phyloP scores from a whole-genome alignment of 2,888 invertebrate genomes.

The Drosophila gaucha region DNA sequence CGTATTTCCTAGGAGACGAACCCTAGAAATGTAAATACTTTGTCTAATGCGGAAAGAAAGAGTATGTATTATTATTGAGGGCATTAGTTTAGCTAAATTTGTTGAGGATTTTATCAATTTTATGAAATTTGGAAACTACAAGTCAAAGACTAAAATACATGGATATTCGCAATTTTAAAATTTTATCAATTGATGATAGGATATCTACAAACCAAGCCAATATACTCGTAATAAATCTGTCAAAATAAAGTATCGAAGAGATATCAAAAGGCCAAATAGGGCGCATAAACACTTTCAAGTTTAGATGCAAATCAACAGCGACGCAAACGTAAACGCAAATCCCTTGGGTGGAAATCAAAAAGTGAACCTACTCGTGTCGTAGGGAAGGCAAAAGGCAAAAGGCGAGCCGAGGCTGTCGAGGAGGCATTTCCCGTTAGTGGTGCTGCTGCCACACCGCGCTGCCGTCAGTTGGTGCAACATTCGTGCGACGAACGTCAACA shows the following conservation, averaged over 20 bases:
- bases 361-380: slow-evolving; percentile 18
- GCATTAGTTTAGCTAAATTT: too few species aligned
- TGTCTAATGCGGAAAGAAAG: too few species aligned
- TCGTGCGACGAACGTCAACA: slow-evolving; percentile 73
- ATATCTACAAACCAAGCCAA: too few species aligned
- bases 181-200: too few species aligned
- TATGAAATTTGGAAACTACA: too few species aligned
- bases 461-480: slow-evolving; percentile 47
- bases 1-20: too few species aligned
- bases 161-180: too few species aligned
- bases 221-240: background rate
- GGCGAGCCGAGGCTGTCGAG: slow-evolving; percentile 14
- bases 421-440: slow-evolving; percentile 46
- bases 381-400: background rate
- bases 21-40: too few species aligned
- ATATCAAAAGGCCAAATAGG: slow-evolving; percentile 60
- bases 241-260: slow-evolving; percentile 5
- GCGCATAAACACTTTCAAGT: slow-evolving; percentile 63
- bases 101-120: too few species aligned
- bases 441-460: slow-evolving; percentile 23
- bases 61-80: too few species aligned
- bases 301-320: slow-evolving; percentile 57
- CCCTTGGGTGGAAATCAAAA: slow-evolving; percentile 47
- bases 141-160: too few species aligned
- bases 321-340: slow-evolving; percentile 39